These are phyloP conservation scores for Geophilus truncorum DNA, from an alignment of 2,888 invertebrate species.

Conservation along the genomic window DNA sequence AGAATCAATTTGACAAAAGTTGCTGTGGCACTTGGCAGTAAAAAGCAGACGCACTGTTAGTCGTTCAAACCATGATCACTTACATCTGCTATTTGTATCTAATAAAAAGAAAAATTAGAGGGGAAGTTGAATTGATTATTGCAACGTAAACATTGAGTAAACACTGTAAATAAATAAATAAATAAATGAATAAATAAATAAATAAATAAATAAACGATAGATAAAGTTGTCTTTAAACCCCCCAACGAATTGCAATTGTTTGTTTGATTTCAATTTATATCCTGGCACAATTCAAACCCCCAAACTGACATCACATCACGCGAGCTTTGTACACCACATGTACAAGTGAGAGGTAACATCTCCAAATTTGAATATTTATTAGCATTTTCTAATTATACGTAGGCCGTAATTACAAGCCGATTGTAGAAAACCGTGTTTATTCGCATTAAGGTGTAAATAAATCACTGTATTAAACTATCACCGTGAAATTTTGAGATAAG, in stretches of 20 bases:
- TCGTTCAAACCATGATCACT: not conserved
- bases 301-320: not conserved
- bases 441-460: not conserved
- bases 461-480: not conserved
- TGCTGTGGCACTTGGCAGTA: not conserved
- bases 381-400: not conserved
- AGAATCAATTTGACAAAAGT: not conserved
- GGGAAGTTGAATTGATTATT: too few relatives aligned
- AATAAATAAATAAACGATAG: too few relatives aligned
- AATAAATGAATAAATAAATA: too few relatives aligned
- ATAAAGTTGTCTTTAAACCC: too few relatives aligned
- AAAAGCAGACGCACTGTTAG: not conserved
- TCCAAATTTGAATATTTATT: not conserved
- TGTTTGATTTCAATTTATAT: too few relatives aligned
- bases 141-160: too few relatives aligned
- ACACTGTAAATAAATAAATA: too few relatives aligned
- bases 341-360: too few relatives aligned
- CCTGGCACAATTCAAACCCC: not conserved
- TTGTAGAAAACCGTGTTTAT: not conserved
- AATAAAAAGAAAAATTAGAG: too few relatives aligned
- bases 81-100: too few relatives aligned
- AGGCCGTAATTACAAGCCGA: not conserved
- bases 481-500: conserved; percentile 1
- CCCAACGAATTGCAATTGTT: too few relatives aligned
- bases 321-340: too few relatives aligned